Percentiles rank a stretch among this genome's conserved stretches.
Evolutionary conservation across 2,888 invertebrate species (phyloP).

Genomic region (Nezara viridula): DNA sequence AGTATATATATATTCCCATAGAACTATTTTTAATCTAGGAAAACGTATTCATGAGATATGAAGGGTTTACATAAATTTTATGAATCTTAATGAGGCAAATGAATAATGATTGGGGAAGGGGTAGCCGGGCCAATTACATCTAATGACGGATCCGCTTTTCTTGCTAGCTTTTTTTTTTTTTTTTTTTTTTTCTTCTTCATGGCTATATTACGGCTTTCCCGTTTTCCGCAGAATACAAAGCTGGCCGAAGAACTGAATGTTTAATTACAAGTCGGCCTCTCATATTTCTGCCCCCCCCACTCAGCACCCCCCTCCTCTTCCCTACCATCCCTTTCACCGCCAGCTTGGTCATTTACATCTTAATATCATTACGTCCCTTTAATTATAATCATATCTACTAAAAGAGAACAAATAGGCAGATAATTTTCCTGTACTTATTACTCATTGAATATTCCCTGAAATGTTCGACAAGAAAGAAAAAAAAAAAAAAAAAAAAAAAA

Average conservation of each 20-base stretch:
- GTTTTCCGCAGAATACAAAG: slow-evolving; percentile 16
- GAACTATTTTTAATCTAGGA: neutral
- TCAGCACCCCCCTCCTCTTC: too few species aligned
- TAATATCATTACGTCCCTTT: neutral
- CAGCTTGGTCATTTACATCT: neutral
- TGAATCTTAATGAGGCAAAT: slow-evolving; percentile 16
- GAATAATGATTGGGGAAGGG: neutral
- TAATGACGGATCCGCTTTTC: slow-evolving; percentile 18
- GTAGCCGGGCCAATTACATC: neutral
- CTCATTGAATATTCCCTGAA: neutral
- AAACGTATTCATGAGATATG: neutral
- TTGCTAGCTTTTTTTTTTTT: neutral
- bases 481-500: too few species aligned
- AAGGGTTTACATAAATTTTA: slow-evolving; percentile 1
- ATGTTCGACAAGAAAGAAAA: neutral
- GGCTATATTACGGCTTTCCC: neutral
- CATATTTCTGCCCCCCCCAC: neutral
- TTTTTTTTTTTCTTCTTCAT: neutral
- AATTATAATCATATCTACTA: neutral
- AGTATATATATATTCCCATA: neutral
- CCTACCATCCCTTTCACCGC: neutral
- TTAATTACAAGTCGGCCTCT: neutral
- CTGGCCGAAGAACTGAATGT: neutral
- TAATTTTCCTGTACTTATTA: neutral
- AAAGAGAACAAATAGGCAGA: neutral